Conservation (phyloP, 2,888 invertebrate genomes). For the Abrostola tripartita region DNA sequence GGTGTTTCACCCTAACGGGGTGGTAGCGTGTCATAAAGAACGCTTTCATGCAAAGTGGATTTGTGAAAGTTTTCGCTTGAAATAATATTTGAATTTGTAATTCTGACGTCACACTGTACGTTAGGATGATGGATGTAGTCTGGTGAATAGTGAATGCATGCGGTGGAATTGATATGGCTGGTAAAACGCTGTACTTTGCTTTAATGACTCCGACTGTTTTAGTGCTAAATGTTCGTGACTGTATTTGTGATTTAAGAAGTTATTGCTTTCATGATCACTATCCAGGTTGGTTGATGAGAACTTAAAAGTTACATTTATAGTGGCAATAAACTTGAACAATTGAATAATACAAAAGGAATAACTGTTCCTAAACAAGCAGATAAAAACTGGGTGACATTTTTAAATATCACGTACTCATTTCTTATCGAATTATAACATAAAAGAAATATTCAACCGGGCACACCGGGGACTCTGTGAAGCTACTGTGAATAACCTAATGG, state of each 20-base stretch:
- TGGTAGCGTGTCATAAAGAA: slow-evolving; percentile 75
- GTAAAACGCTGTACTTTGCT: slow-evolving; percentile 35
- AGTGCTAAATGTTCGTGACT: slow-evolving; percentile 20
- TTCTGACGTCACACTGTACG: slow-evolving; percentile 72
- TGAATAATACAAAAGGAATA: too few species aligned
- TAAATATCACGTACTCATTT: too few species aligned
- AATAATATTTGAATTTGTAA: slow-evolving; percentile 85
- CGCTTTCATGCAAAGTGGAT: slow-evolving; percentile 83
- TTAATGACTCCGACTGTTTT: slow-evolving; percentile 33
- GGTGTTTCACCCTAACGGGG: slow-evolving; percentile 58
- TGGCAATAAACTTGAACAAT: slow-evolving; percentile 1
- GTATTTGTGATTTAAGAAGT: slow-evolving; percentile 13
- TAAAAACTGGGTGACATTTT: too few species aligned
- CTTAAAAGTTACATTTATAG: background rate
- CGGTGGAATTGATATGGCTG: slow-evolving; percentile 54
- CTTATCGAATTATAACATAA: too few species aligned
- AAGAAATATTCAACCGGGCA: too few species aligned
- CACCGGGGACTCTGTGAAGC: too few species aligned
- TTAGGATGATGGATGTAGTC: slow-evolving; percentile 77
- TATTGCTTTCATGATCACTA: slow-evolving; percentile 8
- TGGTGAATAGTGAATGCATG: slow-evolving; percentile 58
- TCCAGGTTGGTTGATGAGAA: slow-evolving; percentile 3
- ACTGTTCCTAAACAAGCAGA: too few species aligned
- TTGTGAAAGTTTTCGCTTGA: slow-evolving; percentile 79
- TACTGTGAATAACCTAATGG: too few species aligned